These are phyloP conservation scores for Allophyes oxyacanthae DNA, from an alignment of 2,888 invertebrate genomes.

Conservation along the genomic window DNA sequence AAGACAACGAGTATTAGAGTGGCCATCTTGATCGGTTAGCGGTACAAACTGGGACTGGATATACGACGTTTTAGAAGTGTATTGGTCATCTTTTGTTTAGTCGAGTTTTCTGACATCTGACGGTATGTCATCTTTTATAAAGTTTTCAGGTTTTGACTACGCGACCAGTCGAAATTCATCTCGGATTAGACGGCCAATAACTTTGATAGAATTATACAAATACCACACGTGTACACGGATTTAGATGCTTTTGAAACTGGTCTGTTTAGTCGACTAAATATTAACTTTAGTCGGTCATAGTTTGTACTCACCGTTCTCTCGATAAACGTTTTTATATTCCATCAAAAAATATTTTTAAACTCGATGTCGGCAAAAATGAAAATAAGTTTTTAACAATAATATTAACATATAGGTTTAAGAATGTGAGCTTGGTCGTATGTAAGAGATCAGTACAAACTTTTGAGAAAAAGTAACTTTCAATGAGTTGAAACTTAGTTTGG, in stretches of 20 bases:
- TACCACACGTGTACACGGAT: too few species aligned
- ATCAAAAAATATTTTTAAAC: constrained; percentile 21
- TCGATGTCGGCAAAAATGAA: constrained; percentile 52
- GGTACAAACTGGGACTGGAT: constrained; percentile 23
- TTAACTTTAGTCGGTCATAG: constrained; percentile 24
- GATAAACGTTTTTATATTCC: constrained; percentile 29
- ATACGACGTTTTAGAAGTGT: constrained; percentile 42
- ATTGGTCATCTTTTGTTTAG: constrained; percentile 23
- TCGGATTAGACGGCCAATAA: too few species aligned
- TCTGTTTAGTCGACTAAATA: constrained; percentile 19
- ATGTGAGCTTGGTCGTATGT: constrained; percentile 59
- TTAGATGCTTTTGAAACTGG: not conserved
- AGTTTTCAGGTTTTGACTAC: constrained; percentile 14
- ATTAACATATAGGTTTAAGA: constrained; percentile 56
- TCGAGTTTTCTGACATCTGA: constrained; percentile 9
- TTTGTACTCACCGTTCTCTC: constrained; percentile 20
- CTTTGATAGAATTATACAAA: too few species aligned
- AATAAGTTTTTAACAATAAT: constrained; percentile 54
- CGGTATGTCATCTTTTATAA: constrained; percentile 4
- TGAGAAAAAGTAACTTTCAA: constrained; percentile 60
- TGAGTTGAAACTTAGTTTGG: constrained; percentile 64
- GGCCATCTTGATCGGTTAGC: constrained; percentile 2
- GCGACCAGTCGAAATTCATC: constrained; percentile 2
- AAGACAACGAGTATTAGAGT: constrained; percentile 91
- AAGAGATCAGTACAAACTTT: constrained; percentile 74